Base-by-base conservation (phyloP, 2,113 vertebrate species). In the Verasper variegatus region DNA sequence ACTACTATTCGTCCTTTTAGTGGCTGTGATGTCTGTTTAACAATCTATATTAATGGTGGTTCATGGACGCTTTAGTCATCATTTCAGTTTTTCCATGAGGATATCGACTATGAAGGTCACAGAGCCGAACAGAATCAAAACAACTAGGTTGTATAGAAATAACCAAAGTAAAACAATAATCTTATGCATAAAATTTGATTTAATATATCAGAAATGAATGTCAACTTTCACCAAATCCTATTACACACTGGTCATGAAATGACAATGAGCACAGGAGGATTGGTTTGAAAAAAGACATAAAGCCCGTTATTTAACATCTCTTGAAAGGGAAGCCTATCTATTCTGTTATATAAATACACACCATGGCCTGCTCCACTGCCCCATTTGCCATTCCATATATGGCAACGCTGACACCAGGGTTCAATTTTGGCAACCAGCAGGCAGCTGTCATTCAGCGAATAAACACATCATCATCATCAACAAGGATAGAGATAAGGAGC, bases 341-440 rank as follows among this genome's bases (percentile, higher is more conserved):
- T 92, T 90, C 88, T 71, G 94, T 91, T 94, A 94, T 95, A 95
- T 93, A 95, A 95, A 95, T 95, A 95, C 92, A 94, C 94, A 93
- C 93, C 82, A 84, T 87, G 88, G 83, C 82, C 92, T 93, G 93
- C 83, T 92, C 90, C 90, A 91, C 76, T 94, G 93, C 78, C 93
- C 94, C 92, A 90, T 91, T 94, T 94, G 86, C 92, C 78, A 79
- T 74, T 75, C 95, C 94, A 93, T 95, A 95, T 94, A 95, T 91
- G 95, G 95, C 79, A 85, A 93, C 90, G 80, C 84, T 88, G 92
- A 93, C 93, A 91, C 88, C 68, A 70, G 92, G 81, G 86, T 93
- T 93, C 92, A 94, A 87, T 90, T 93, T 93, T 93, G 94, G 93
- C 92, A 93, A 89, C 91, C 77, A 74, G 90, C 88, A 85, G 85